Base-by-base conservation (phyloP, 2,113 vertebrate species). In the Steatornis caripensis region DNA sequence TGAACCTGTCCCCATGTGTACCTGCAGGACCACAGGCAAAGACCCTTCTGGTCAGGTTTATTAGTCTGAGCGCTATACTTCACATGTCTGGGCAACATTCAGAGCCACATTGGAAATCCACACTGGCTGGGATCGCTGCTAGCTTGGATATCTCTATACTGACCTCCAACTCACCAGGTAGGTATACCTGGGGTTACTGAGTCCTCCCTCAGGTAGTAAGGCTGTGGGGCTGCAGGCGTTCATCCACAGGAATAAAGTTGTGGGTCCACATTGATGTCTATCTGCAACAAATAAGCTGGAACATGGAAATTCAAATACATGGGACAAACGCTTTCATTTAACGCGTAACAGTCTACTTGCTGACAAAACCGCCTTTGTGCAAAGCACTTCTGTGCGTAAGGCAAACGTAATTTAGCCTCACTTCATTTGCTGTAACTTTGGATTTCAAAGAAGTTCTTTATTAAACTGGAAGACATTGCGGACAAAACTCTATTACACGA, bases 401-500 rank as follows among this genome's bases (percentile, higher is more conserved):
- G 32, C 13, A 70, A 81, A 24, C 2, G 0, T 37, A 70, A n/a
- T 8, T 37, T 26, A 48, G 15, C 43, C 34, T 62, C 69, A 22
- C 24, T 60, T 60, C 45, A 16, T 64, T 12, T 71, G 30, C 66
- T 72, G 6, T 15, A 61, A 69, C 37, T 95, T n/a, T 69, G 49
- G 27, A 81, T 86, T 93, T 74, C 86, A 84, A 66, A 55, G 16
- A 46, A 90, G 34, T 68, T 34, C 36, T 68, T 95, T 51, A 80
- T 55, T 72, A 34, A 87, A 80, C 72, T 24, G 15, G 71, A 84
- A 92, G 80, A n/a, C 16, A 1, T 12, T 34, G 32, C 3, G 6
- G 81, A 58, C 60, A 78, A 89, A 88, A 74, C 58, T 55, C 66
- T 74, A 74, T 78, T 93, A 85, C 39, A 26, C 0, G 1, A 81